Conservation (phyloP, 2,797 vertebrate genomes). For the Vultur gryphus region DNA sequence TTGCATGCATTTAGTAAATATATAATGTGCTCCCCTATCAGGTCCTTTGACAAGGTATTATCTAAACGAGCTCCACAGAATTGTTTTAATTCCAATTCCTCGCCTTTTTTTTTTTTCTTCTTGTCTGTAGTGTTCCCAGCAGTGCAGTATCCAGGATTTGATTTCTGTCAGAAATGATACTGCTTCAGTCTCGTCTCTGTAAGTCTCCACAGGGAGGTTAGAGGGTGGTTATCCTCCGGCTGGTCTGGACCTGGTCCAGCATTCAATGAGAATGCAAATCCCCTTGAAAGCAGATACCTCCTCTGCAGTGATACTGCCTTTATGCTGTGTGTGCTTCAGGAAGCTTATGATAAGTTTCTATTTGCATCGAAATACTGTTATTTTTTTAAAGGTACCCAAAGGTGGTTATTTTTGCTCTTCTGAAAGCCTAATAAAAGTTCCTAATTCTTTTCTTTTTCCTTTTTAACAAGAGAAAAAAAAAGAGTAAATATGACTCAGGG, state of each 20-base stretch:
- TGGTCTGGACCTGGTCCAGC: constrained; percentile 59
- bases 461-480: neutral
- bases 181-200: constrained; percentile 59
- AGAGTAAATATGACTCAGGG: neutral
- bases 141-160: constrained; percentile 59
- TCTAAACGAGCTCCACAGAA: constrained; percentile 5
- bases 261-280: constrained; percentile 66
- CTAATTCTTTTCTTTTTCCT: neutral
- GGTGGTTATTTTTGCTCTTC: neutral
- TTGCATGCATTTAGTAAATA: neutral
- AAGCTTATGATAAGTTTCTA: constrained; percentile 18
- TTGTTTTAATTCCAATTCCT: constrained; percentile 34
- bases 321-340: neutral
- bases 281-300: constrained; percentile 61
- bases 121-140: constrained; percentile 54
- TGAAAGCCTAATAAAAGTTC: neutral
- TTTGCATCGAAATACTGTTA: neutral
- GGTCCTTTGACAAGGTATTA: constrained; percentile 8
- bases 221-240: constrained; percentile 52
- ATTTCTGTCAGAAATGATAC: constrained; percentile 71
- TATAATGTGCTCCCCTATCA: neutral
- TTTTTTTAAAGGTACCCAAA: neutral
- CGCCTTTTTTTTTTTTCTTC: neutral
- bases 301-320: constrained; percentile 8
- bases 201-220: constrained; percentile 48